Evolutionary conservation across 2,797 vertebrate species (phyloP).

Genomic region (Siniperca scherzeri): DNA sequence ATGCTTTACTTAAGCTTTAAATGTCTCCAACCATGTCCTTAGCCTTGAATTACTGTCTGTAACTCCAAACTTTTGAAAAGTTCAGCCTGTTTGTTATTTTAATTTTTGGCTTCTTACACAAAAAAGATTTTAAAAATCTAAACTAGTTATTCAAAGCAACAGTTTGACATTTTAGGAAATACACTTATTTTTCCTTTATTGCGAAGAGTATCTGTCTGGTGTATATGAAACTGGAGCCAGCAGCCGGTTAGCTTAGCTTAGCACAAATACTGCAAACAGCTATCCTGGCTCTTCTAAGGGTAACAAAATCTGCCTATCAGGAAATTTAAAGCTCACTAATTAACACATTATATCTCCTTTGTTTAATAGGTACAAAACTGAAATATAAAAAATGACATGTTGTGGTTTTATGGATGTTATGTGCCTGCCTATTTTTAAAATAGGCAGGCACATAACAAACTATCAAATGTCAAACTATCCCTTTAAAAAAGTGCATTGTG

Average conservation of each 20-base stretch:
- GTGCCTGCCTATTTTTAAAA: neutral
- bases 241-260: neutral
- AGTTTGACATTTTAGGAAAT: neutral
- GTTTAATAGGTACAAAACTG: neutral
- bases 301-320: neutral
- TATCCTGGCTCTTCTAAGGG: neutral
- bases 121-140: neutral
- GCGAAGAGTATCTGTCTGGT: too few species aligned
- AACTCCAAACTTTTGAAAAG: neutral
- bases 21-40: neutral
- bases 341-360: neutral
- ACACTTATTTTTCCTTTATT: too few species aligned
- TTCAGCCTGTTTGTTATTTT: neutral
- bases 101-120: neutral
- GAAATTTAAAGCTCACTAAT: neutral
- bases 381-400: neutral
- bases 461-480: neutral
- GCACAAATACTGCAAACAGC: neutral
- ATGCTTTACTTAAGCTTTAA: too few species aligned
- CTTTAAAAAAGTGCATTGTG: neutral
- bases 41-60: neutral
- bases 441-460: neutral
- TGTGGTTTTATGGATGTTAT: neutral
- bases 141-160: neutral
- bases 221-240: too few species aligned